These are phyloP conservation scores for Taeniopygia guttata DNA, from an alignment of 2,797 vertebrate species.

Conservation along the genomic window DNA sequence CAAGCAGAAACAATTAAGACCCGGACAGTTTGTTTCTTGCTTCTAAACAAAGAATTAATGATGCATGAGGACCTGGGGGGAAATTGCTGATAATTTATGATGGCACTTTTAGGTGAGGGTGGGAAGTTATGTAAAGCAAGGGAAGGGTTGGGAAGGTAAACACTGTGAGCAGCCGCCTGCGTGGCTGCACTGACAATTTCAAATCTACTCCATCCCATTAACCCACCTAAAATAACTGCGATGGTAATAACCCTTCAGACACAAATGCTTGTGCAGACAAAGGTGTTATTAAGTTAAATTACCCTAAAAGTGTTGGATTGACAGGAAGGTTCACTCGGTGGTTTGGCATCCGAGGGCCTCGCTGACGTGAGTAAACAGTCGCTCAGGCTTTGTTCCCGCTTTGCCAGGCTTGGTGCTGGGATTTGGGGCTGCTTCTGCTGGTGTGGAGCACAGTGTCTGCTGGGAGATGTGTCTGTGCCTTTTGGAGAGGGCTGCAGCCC, in stretches of 20 bases:
- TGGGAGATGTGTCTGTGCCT: not conserved
- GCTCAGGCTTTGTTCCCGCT: slow-evolving; percentile 14
- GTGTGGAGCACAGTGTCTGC: not conserved
- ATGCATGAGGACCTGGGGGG: slow-evolving; percentile 47
- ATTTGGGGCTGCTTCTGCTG: slow-evolving; percentile 20
- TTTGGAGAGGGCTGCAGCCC: not conserved
- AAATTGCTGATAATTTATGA: slow-evolving; percentile 68
- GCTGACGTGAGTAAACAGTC: slow-evolving; percentile 66
- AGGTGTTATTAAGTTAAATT: slow-evolving; percentile 83
- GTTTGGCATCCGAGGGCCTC: slow-evolving; percentile 68
- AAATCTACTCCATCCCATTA: slow-evolving; percentile 79
- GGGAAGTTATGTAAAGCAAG: slow-evolving; percentile 67
- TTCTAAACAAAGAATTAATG: slow-evolving; percentile 68
- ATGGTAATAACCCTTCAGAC: slow-evolving; percentile 81
- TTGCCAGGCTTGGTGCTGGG: not conserved
- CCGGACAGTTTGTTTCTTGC: slow-evolving; percentile 62
- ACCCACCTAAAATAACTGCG: slow-evolving; percentile 82
- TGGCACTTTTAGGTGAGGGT: slow-evolving; percentile 45
- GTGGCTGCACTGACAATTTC: slow-evolving; percentile 72
- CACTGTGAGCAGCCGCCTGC: slow-evolving; percentile 67
- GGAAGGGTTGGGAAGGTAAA: slow-evolving; percentile 69
- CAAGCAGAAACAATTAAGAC: slow-evolving; percentile 66
- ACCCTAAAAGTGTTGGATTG: slow-evolving; percentile 79
- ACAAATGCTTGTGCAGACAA: slow-evolving; percentile 69
- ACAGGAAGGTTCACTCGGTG: slow-evolving; percentile 77